Conservation (phyloP, 1,140 invertebrate genomes). For the Glossosoma conforme region DNA sequence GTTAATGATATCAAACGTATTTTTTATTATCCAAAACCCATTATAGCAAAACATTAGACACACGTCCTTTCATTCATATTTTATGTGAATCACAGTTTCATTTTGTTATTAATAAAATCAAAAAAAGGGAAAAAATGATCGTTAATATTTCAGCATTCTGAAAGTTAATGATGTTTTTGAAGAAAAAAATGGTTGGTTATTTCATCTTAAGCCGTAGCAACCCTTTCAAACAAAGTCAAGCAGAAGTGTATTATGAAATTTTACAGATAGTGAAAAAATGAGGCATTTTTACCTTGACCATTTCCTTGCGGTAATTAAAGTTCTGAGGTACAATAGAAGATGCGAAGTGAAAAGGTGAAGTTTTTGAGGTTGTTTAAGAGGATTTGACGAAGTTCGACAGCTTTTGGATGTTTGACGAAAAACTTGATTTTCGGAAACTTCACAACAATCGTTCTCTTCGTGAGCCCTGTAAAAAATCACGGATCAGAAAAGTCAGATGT, state of each 20-base stretch:
- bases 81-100: too few species aligned
- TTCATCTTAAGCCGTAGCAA: too few species aligned
- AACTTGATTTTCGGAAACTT: constrained; percentile 1
- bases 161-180: too few species aligned
- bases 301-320: constrained; percentile 17
- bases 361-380: neutral
- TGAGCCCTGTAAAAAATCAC: constrained; percentile 1
- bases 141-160: too few species aligned
- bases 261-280: neutral
- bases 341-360: neutral
- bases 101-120: too few species aligned
- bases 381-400: neutral
- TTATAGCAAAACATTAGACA: neutral
- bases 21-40: neutral
- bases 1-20: neutral
- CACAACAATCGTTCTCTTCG: neutral
- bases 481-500: too few species aligned
- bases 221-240: too few species aligned
- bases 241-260: neutral
- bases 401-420: neutral
- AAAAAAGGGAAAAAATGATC: too few species aligned
- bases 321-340: constrained; percentile 1
- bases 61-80: neutral
- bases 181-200: too few species aligned
- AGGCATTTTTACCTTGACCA: constrained; percentile 27